Base-by-base conservation (phyloP, 2,113 vertebrate species). In the Muscicapa adusta region DNA sequence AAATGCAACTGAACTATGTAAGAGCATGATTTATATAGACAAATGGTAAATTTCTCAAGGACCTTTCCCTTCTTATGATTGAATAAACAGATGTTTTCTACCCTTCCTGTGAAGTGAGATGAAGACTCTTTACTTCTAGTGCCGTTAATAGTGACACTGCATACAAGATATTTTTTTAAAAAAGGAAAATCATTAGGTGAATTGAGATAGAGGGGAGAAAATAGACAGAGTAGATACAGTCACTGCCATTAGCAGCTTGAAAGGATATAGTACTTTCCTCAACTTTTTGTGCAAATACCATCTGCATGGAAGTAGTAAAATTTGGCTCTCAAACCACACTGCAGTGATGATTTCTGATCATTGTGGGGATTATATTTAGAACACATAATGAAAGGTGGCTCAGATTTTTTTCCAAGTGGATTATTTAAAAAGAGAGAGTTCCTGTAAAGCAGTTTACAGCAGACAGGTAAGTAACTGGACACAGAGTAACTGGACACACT, bases 41-140 rank as follows among this genome's bases (percentile, higher is more conserved):
- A 89, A 87, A 70, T 42, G 51, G 19, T 31, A 66, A 47, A 70
- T 42, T 71, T 82, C 48, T 76, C 43, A 60, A 74, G 18, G 20
- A 57, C 1, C 1, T 78, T 34, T 50, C 43, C 12, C 45, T 87
- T 29, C 57, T 45, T 77, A 24, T 18, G 34, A 56, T 50, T 88
- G 70, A 95, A 94, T 93, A 94, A 96, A 95, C 8, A 67, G 20
- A 63, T 62, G 29, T 40, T 78, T 83, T 70, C 56, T 93, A 87
- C 31, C 14, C 26, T 62, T 51, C 25, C 23, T 4, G 1, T 34
- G 24, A 90, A 88, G n/a, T 8, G 25, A 93, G 18, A 56, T 47
- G 42, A 56, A 84, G 54, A 25, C 6, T 93, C 18, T 77, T 68
- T 51, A 62, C 26, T 71, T 65, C 26, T 19, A 29, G 14, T 34